These are phyloP conservation scores for Theonella swinhoei DNA, from an alignment of 37 sponge, comb jelly and placozoan genomes.

Conservation along the genomic window DNA sequence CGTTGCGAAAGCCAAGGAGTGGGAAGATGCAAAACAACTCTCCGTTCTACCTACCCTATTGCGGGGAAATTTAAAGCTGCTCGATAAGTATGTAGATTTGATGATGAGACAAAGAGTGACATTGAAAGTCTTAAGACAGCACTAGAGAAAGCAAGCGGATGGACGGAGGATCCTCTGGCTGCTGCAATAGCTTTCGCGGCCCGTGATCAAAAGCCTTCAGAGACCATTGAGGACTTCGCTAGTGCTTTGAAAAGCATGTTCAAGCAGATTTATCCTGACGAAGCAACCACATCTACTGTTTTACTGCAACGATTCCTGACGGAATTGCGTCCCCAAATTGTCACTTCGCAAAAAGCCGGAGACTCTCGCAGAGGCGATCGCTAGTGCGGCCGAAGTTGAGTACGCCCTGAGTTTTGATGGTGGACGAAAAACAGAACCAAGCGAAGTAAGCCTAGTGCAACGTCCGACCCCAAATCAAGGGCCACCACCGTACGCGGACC, in stretches of 20 bases:
- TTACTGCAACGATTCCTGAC: constrained; percentile 42
- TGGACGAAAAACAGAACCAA: too few relatives aligned
- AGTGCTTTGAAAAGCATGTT: constrained; percentile 7
- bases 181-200: constrained; percentile 7
- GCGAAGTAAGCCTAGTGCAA: too few relatives aligned
- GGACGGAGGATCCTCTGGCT: constrained; percentile 25
- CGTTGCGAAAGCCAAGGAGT: constrained; percentile 41
- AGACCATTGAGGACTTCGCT: constrained; percentile 22
- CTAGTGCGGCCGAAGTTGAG: constrained; percentile 16
- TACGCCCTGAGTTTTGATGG: constrained; percentile 32
- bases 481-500: too few relatives aligned
- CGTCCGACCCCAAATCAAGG: too few relatives aligned
- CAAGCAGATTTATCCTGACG: constrained; percentile 16
- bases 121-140: constrained; percentile 16
- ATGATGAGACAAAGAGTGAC: constrained; percentile 23
- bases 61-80: constrained; percentile 43
- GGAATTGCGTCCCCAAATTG: constrained; percentile 24
- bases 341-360: too few relatives aligned
- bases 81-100: constrained; percentile 27
- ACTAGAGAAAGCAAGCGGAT: constrained; percentile 8
- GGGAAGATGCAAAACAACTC: constrained; percentile 46
- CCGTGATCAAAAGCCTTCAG: constrained; percentile 13
- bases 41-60: constrained; percentile 27
- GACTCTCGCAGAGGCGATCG: constrained; percentile 17
- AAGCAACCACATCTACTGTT: constrained; percentile 10